Percentiles rank a stretch among this genome's conserved stretches.
Conservation (phyloP, 1,140 invertebrate genomes). For the Bathynomus jamesi region DNA sequence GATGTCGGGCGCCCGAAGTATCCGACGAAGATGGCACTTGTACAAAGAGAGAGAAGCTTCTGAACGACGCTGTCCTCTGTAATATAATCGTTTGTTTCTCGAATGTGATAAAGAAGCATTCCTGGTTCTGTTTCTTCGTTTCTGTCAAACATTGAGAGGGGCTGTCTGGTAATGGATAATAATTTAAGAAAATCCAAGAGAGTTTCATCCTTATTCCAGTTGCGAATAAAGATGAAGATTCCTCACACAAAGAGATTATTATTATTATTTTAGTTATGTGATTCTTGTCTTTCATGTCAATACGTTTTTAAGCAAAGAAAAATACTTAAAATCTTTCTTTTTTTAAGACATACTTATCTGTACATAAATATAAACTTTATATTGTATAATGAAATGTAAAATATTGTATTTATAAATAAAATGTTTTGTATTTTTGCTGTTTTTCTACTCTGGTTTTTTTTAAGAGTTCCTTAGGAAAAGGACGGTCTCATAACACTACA, state of each 20-base stretch:
- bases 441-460: not conserved
- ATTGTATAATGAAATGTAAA: not conserved
- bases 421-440: not conserved
- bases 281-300: not conserved
- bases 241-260: not conserved
- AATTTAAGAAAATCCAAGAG: too few species aligned
- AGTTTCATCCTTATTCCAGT: too few species aligned
- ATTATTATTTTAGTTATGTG: not conserved
- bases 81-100: too few species aligned
- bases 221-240: not conserved
- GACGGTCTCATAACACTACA: too few species aligned
- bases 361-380: not conserved
- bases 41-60: too few species aligned
- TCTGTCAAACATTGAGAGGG: not conserved
- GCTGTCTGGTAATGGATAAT: not conserved
- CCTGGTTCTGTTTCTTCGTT: not conserved
- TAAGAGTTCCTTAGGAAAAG: not conserved
- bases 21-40: too few species aligned
- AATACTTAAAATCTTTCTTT: not conserved
- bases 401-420: slow-evolving; percentile 2
- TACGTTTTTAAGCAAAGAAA: too few species aligned
- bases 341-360: not conserved
- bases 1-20: too few species aligned
- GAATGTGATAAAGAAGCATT: not conserved
- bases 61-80: too few species aligned